A percentile compares a stretch with the other conserved stretches of the same genome.
Conservation (phyloP, 2,113 vertebrate species). For the Charina bottae region DNA sequence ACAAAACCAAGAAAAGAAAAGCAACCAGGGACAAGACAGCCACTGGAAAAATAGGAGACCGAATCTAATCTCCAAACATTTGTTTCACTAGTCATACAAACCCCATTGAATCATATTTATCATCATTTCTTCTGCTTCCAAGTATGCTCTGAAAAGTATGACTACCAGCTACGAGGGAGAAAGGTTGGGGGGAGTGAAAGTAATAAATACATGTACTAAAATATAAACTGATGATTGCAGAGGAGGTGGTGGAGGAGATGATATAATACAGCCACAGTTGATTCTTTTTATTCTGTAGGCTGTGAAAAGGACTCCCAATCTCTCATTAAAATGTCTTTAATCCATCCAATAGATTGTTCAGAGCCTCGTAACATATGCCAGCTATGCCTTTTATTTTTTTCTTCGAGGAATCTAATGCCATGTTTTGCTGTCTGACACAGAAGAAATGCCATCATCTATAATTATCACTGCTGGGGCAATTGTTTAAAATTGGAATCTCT, state of each 20-base stretch:
- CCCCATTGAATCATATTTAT: constrained; percentile 24
- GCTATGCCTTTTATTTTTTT: neutral
- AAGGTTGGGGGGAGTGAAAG: neutral
- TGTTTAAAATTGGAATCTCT: neutral
- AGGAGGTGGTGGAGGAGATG: neutral
- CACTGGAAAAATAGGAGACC: constrained; percentile 11
- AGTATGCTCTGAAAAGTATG: neutral
- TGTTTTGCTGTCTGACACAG: neutral
- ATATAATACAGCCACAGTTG: neutral
- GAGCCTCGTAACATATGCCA: neutral
- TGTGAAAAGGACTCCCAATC: neutral
- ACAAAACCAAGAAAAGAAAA: neutral
- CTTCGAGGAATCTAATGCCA: neutral
- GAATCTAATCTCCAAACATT: neutral
- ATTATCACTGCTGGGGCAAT: neutral
- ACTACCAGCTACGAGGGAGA: neutral
- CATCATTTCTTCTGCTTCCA: neutral
- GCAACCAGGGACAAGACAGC: neutral
- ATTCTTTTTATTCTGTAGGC: neutral
- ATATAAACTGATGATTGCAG: constrained; percentile 7
- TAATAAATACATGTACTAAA: neutral
- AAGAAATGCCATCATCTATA: neutral
- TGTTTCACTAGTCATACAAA: constrained; percentile 12
- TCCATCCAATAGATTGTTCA: neutral
- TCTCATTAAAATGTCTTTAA: neutral